Base-by-base conservation (phyloP, 2,888 invertebrate genomes). In the Hemaris fuciformis region DNA sequence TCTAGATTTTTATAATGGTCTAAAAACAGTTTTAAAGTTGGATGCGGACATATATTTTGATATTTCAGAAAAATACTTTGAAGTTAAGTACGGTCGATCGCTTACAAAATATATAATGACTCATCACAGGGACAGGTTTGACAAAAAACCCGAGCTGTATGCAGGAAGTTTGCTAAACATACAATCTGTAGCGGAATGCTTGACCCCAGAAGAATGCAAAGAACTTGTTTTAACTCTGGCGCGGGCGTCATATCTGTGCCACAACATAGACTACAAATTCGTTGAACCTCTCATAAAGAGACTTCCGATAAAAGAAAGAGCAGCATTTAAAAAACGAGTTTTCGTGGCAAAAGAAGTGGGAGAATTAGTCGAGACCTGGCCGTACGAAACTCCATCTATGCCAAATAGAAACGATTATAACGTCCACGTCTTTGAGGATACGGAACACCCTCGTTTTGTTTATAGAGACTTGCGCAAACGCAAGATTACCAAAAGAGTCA, bases 131-230 rank as follows among this genome's bases (percentile, higher is more conserved):
- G 56, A 66, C 15, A 81, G 80, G 60, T 79, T 83, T 58, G 57
- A 70, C 15, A 69, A 65, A 0, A 88, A 87, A 65, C 65, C 76
- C 0, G 88, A 85, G 62, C 64, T 87, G 6, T 88, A 87, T 57
- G 68, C 77, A 2, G 72, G 67, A 1, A 75, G 72, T 65, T 60
- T 87, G 5, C 70, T 88, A 7, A 66, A 87, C 63, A 70, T 77
- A 7, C 71, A 76, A 10, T 76, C 82, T 0, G 53, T 86, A 38
- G 85, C 84, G 2, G 64, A 66, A 57, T 72, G 68, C 56, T 73
- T 88, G 13, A 76, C 59, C 13, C 65, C 64, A 31, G 74, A 79
- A 1, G 84, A 88, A 65, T 80, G 80, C 23, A 81, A 83, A 67
- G 72, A 81, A 3, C 62, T 85, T 0, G 67, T 85, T 1, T 8